Conservation (phyloP, 1,140 invertebrate genomes). For the Teleopsis dalmanni region DNA sequence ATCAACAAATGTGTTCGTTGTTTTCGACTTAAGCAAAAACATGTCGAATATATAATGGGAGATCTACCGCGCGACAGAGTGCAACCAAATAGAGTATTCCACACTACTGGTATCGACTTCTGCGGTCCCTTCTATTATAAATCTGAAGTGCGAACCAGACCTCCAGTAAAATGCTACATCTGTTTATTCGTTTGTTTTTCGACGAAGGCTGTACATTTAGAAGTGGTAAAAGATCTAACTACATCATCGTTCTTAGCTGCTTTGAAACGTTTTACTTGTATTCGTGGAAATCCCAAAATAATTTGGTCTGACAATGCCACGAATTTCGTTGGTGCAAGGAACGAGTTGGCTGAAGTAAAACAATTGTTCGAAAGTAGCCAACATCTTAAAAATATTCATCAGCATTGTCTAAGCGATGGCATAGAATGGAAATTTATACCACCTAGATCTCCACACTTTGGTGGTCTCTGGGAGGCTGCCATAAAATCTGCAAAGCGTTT, state of each 20-base stretch:
- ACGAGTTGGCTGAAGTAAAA: constrained; percentile 12
- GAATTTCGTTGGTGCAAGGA: constrained; percentile 34
- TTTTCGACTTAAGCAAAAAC: neutral
- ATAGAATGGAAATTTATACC: no score
- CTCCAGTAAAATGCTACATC: constrained; percentile 7
- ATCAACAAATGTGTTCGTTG: neutral
- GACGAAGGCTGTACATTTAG: neutral
- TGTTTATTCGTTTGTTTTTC: neutral
- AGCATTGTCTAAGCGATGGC: constrained; percentile 5
- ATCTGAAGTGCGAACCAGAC: neutral
- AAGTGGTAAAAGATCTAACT: constrained; percentile 25
- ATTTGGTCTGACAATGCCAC: constrained; percentile 40
- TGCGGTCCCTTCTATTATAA: constrained; percentile 5
- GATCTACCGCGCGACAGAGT: neutral
- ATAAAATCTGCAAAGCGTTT: no score
- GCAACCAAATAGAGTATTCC: neutral
- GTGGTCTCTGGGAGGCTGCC: no score
- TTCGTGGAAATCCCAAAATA: neutral
- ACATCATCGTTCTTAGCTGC: constrained; percentile 32
- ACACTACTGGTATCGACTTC: neutral
- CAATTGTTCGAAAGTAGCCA: neutral
- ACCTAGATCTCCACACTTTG: no score
- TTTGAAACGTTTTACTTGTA: constrained; percentile 30
- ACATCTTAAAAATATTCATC: neutral
- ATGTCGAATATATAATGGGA: neutral